phyloP scores from a whole-genome alignment of 2,797 vertebrate genomes.

The Etheostoma perlongum region DNA sequence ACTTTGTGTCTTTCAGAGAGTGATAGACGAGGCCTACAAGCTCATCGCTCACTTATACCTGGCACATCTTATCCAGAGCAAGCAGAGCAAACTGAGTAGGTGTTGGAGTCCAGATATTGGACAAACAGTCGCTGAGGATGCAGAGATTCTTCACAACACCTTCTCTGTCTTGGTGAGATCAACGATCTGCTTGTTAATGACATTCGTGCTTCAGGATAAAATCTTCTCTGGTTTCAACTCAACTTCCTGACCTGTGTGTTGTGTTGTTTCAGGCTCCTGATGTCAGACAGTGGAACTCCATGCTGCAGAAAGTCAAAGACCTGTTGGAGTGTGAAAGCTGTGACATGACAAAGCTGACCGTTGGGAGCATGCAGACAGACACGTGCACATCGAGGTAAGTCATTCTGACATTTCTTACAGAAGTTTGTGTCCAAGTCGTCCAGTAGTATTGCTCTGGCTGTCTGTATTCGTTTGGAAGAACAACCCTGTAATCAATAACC shows the following conservation, averaged over 20 bases:
- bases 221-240: neutral
- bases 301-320: slow-evolving; percentile 56
- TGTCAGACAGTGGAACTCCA: slow-evolving; percentile 28
- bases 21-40: slow-evolving; percentile 52
- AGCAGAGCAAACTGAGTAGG: slow-evolving; percentile 25
- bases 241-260: neutral
- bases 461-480: neutral
- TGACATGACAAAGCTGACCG: slow-evolving; percentile 33
- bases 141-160: slow-evolving; percentile 30
- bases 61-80: slow-evolving; percentile 54
- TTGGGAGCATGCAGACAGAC: neutral
- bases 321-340: slow-evolving; percentile 34
- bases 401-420: neutral
- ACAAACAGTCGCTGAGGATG: slow-evolving; percentile 47
- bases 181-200: neutral
- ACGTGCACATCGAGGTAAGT: slow-evolving; percentile 54
- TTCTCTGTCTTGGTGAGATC: slow-evolving; percentile 66
- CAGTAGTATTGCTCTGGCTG: neutral
- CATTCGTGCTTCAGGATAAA: neutral
- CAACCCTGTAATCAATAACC: neutral
- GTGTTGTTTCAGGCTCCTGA: slow-evolving; percentile 53
- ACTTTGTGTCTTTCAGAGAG: slow-evolving; percentile 38
- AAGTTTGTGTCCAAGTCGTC: neutral
- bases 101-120: slow-evolving; percentile 57
- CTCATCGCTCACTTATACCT: slow-evolving; percentile 62